A percentile compares a stretch with the other conserved stretches of the same genome.
These are phyloP conservation scores for Globia sparganii DNA, from an alignment of 2,888 invertebrate species.

Conservation along the genomic window DNA sequence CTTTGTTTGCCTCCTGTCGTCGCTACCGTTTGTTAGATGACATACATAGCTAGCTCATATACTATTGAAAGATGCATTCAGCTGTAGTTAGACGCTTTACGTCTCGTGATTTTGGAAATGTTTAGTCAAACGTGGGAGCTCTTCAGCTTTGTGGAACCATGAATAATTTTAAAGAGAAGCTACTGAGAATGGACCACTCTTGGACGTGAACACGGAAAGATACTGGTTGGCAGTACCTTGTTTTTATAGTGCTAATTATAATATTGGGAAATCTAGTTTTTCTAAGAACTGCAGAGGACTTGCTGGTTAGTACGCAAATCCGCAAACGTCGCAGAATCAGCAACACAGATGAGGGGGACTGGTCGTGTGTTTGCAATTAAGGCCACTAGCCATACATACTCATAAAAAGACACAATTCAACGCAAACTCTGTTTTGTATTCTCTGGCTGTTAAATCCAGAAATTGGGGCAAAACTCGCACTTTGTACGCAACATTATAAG, in stretches of 20 bases:
- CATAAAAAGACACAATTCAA: slow-evolving; percentile 7
- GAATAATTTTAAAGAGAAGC: slow-evolving; percentile 26
- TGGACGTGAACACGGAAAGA: neutral
- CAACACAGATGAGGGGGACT: slow-evolving; percentile 39
- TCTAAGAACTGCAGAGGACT: slow-evolving; percentile 18
- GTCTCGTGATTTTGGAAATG: slow-evolving; percentile 54
- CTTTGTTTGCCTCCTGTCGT: slow-evolving; percentile 65
- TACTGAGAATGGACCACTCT: slow-evolving; percentile 17
- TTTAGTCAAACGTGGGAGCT: slow-evolving; percentile 51
- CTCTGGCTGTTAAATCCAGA: neutral
- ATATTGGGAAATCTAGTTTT: slow-evolving; percentile 20
- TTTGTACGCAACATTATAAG: slow-evolving; percentile 34
- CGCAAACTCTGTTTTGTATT: slow-evolving; percentile 24
- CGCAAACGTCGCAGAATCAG: slow-evolving; percentile 46
- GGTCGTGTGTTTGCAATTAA: slow-evolving; percentile 36
- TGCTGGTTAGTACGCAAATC: slow-evolving; percentile 42
- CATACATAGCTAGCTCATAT: slow-evolving; percentile 45
- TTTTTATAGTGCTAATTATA: slow-evolving; percentile 23
- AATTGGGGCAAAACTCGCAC: slow-evolving; percentile 16
- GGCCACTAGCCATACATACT: slow-evolving; percentile 3
- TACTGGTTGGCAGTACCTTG: neutral
- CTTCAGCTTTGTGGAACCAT: slow-evolving; percentile 31
- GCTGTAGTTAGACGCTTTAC: slow-evolving; percentile 53
- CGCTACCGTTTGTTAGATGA: slow-evolving; percentile 65
- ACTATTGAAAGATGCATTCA: slow-evolving; percentile 51